A percentile compares a stretch with the other conserved stretches of the same genome.
phyloP scores from a whole-genome alignment of 1,140 invertebrate genomes.

The Drosophila saltans region DNA sequence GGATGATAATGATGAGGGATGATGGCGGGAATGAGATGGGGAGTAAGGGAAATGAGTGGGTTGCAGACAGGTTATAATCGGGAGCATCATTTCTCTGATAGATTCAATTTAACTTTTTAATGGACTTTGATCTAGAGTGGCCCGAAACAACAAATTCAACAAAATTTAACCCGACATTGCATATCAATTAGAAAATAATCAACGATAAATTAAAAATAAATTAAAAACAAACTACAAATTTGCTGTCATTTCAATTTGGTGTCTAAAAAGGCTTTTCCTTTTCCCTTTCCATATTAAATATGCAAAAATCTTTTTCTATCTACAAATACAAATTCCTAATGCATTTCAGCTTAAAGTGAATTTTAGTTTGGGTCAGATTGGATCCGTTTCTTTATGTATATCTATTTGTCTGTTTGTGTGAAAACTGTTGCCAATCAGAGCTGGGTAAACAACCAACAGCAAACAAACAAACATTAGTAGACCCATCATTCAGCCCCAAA shows the following conservation, averaged over 20 bases:
- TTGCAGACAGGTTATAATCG: background rate
- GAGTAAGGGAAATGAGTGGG: background rate
- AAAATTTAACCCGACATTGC: conserved; percentile 28
- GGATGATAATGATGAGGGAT: conserved; percentile 28
- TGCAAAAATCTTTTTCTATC: background rate
- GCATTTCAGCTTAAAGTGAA: conserved; percentile 32
- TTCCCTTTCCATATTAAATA: conserved; percentile 14
- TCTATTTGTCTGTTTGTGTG: conserved; percentile 19
- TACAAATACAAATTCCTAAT: conserved; percentile 20
- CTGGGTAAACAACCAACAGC: conserved; percentile 50
- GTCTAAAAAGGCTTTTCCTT: background rate
- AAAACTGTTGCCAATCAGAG: conserved; percentile 65
- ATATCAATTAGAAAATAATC: conserved; percentile 58
- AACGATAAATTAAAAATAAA: conserved; percentile 37
- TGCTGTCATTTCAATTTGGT: background rate
- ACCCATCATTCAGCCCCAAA: background rate
- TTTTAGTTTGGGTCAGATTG: conserved; percentile 3
- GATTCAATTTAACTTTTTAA: conserved; percentile 77
- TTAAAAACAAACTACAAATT: conserved; percentile 34
- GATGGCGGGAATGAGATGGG: conserved; percentile 14
- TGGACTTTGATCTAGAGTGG: conserved; percentile 42
- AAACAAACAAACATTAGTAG: conserved; percentile 15
- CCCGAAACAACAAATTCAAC: conserved; percentile 2
- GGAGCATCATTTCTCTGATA: conserved; percentile 42
- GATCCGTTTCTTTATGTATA: background rate